These are phyloP conservation scores for Thalpophila matura DNA, from an alignment of 2,888 invertebrate species.

Conservation along the genomic window DNA sequence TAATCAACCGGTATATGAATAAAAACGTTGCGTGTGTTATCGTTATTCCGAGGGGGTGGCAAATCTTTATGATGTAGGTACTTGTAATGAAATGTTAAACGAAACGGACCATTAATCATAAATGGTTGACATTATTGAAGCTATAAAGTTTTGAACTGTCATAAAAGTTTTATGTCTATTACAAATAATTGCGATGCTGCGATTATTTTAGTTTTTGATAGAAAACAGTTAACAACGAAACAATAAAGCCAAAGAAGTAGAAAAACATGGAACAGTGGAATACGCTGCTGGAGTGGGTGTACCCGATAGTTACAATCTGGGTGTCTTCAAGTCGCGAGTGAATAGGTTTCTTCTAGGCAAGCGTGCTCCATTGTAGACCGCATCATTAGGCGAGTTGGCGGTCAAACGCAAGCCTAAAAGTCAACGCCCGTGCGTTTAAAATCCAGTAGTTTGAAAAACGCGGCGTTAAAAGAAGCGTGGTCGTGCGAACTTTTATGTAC, in stretches of 20 bases:
- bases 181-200: background rate
- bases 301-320: too few relatives aligned
- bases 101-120: conserved; percentile 19
- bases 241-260: background rate
- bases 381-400: too few relatives aligned
- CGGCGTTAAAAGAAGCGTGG: too few relatives aligned
- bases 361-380: too few relatives aligned
- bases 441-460: too few relatives aligned
- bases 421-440: too few relatives aligned
- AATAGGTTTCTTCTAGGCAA: too few relatives aligned
- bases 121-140: conserved; percentile 23
- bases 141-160: background rate
- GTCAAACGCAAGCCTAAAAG: too few relatives aligned
- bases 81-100: conserved; percentile 20
- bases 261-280: too few relatives aligned
- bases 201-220: background rate
- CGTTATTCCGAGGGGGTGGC: conserved; percentile 13
- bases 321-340: too few relatives aligned
- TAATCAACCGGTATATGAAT: conserved; percentile 21
- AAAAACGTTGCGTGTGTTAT: background rate
- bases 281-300: too few relatives aligned
- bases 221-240: background rate
- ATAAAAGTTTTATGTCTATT: conserved; percentile 26
- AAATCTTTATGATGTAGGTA: conserved; percentile 29
- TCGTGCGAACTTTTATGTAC: too few relatives aligned